Percentiles rank a stretch among this genome's conserved stretches.
Conservation (phyloP, 2,888 invertebrate genomes). For the Drosophila maculinotata region DNA sequence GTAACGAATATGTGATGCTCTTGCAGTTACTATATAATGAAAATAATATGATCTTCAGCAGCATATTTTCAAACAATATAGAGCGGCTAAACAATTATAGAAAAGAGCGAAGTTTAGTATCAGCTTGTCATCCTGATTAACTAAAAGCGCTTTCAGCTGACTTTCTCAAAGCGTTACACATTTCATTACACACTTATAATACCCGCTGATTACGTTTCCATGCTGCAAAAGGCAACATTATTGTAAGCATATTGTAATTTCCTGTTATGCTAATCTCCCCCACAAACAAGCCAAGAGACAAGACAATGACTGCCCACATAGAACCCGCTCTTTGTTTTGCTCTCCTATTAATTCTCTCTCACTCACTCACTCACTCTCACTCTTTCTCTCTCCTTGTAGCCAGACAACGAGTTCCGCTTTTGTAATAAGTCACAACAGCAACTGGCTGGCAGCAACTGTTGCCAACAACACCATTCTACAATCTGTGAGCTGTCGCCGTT, state of each 20-base stretch:
- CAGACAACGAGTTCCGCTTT: conserved; percentile 60
- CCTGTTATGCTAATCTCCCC: conserved; percentile 55
- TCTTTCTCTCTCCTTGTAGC: conserved; percentile 7
- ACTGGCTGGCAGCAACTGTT: conserved; percentile 26
- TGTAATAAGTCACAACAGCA: conserved; percentile 47
- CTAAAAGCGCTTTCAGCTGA: too few species aligned
- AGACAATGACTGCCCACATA: conserved; percentile 50
- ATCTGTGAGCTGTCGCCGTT: conserved; percentile 58
- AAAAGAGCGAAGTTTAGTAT: too few species aligned
- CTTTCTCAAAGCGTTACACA: conserved; percentile 1
- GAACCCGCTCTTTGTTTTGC: conserved; percentile 19
- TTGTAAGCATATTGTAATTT: conserved; percentile 40
- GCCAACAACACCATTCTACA: conserved; percentile 43
- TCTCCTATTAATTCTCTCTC: neutral
- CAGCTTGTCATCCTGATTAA: too few species aligned
- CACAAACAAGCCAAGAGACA: conserved; percentile 2
- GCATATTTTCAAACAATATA: too few species aligned
- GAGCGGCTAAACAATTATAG: too few species aligned
- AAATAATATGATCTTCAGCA: neutral
- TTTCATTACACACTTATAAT: neutral
- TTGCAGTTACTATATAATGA: neutral
- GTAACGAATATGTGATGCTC: neutral
- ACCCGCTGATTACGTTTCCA: conserved; percentile 8
- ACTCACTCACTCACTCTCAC: neutral
- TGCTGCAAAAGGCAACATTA: conserved; percentile 9